These are phyloP conservation scores for Bombus cullumanus DNA, from an alignment of 1,140 invertebrate genomes.

Conservation along the genomic window DNA sequence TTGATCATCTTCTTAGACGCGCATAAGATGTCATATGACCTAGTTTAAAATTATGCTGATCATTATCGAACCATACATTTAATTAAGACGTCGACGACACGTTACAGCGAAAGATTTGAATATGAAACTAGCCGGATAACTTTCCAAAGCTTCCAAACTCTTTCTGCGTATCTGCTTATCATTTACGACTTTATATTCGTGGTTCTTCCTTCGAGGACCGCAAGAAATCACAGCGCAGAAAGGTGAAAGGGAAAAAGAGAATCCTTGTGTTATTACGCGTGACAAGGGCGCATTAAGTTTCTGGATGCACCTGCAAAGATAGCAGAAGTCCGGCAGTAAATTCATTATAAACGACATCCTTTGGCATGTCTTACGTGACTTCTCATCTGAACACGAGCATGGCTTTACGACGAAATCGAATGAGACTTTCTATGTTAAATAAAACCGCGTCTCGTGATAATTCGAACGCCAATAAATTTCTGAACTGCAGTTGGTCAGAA, in stretches of 20 bases:
- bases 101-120: not conserved
- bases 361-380: conserved; percentile 15
- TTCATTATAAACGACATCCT: conserved; percentile 37
- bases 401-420: conserved; percentile 20
- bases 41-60: no score
- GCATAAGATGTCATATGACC: no score
- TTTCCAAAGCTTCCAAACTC: not conserved
- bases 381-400: conserved; percentile 7
- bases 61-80: no score
- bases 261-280: conserved; percentile 34
- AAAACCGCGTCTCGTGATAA: conserved; percentile 3
- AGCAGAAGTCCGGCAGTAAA: not conserved
- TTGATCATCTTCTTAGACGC: no score
- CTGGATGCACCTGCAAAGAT: conserved; percentile 43
- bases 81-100: no score
- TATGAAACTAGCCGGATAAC: not conserved
- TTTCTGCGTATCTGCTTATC: not conserved
- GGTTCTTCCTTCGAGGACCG: not conserved
- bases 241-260: conserved; percentile 19
- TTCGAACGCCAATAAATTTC: not conserved
- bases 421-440: conserved; percentile 14
- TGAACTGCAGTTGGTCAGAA: no score
- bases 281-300: conserved; percentile 54
- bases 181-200: not conserved
- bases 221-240: not conserved